These are phyloP conservation scores for Platycheirus rosarum DNA, from an alignment of 2,888 invertebrate genomes.

Conservation along the genomic window DNA sequence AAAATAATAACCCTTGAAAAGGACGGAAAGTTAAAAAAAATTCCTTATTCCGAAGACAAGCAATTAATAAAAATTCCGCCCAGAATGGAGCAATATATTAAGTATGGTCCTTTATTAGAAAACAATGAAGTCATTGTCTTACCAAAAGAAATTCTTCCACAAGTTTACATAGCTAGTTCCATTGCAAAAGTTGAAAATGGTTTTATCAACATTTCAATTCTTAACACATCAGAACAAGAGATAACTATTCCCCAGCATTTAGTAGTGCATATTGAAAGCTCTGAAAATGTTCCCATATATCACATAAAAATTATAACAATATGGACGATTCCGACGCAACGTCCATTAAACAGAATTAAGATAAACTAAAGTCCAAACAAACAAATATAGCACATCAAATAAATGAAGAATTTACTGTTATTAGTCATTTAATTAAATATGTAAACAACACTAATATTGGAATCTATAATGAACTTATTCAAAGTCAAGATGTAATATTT, in stretches of 20 bases:
- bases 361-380: too few relatives aligned
- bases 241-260: constrained; percentile 3
- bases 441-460: too few relatives aligned
- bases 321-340: too few relatives aligned
- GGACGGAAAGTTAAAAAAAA: background rate
- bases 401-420: too few relatives aligned
- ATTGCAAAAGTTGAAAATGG: constrained; percentile 8
- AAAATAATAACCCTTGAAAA: background rate
- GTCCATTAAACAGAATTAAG: too few relatives aligned
- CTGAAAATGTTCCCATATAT: background rate
- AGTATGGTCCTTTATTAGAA: constrained; percentile 2
- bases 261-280: background rate
- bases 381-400: too few relatives aligned
- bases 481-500: too few relatives aligned
- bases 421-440: too few relatives aligned
- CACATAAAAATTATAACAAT: background rate
- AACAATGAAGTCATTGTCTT: background rate
- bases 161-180: constrained; percentile 9
- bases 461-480: too few relatives aligned
- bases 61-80: constrained; percentile 1
- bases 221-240: constrained; percentile 11
- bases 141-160: constrained; percentile 5
- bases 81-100: constrained; percentile 8
- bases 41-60: background rate
- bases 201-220: constrained; percentile 10